Percentiles rank a stretch among this genome's conserved stretches.
Evolutionary conservation across 2,797 vertebrate species (phyloP).

Genomic region (Oreonectes daqikongensis): DNA sequence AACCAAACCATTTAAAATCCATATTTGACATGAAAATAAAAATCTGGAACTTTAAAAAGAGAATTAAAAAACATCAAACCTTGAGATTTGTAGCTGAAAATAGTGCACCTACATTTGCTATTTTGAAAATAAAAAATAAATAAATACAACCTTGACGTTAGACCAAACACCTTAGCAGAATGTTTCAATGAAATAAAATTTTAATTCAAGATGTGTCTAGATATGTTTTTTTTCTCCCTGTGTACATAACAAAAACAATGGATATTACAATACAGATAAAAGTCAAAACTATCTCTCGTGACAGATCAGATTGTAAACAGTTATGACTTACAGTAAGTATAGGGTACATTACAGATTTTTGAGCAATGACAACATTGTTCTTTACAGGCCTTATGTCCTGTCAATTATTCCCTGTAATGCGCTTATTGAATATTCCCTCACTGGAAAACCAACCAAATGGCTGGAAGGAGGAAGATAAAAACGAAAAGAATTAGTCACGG

Average conservation of each 20-base stretch:
- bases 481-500: slow-evolving; percentile 67
- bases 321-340: slow-evolving; percentile 49
- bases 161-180: not conserved
- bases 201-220: not conserved
- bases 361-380: slow-evolving; percentile 56
- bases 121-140: not conserved
- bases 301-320: not conserved
- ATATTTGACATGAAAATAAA: not conserved
- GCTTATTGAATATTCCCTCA: slow-evolving; percentile 71
- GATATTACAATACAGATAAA: not conserved
- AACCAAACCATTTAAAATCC: not conserved
- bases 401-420: slow-evolving; percentile 69
- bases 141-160: no score
- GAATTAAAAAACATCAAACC: not conserved
- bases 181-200: no score
- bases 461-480: slow-evolving; percentile 44
- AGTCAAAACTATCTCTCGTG: not conserved
- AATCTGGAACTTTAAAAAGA: not conserved
- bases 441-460: slow-evolving; percentile 74
- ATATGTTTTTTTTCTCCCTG: not conserved
- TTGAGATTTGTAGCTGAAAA: not conserved
- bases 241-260: not conserved
- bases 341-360: slow-evolving; percentile 49
- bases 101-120: not conserved
- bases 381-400: slow-evolving; percentile 60